Conservation (phyloP, 1,140 invertebrate genomes). For the Zaprionus kolodkinae region DNA sequence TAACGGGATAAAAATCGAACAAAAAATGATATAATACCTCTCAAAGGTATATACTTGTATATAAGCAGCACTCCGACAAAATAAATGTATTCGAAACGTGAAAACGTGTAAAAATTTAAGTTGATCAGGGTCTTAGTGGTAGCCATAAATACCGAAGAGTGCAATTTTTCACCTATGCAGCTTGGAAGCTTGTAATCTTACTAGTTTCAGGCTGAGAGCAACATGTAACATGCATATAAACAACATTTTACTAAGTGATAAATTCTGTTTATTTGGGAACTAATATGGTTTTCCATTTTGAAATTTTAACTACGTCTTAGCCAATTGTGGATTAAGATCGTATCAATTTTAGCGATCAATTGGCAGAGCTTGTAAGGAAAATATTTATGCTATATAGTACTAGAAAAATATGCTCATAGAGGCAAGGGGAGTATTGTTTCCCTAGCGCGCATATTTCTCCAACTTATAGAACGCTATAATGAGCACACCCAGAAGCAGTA, state of each 20-base stretch:
- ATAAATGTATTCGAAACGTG: constrained; percentile 66
- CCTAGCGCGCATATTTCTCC: constrained; percentile 38
- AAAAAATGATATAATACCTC: constrained; percentile 59
- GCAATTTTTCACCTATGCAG: constrained; percentile 56
- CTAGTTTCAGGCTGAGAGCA: not conserved
- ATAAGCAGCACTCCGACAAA: constrained; percentile 57
- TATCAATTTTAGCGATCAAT: no score
- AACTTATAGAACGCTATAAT: constrained; percentile 60
- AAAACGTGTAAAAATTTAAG: constrained; percentile 78
- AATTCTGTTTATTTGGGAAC: constrained; percentile 67
- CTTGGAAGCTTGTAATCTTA: constrained; percentile 54
- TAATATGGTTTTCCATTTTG: constrained; percentile 51
- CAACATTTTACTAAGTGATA: constrained; percentile 77
- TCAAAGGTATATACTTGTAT: constrained; percentile 28
- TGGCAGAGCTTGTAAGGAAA: not conserved
- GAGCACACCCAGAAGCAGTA: constrained; percentile 55
- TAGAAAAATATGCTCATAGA: no score
- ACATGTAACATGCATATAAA: not conserved
- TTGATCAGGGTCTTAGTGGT: constrained; percentile 27
- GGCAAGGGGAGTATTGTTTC: no score
- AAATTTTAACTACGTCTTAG: constrained; percentile 32
- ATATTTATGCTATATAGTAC: not conserved
- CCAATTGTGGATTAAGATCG: constrained; percentile 51
- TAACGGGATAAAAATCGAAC: not conserved
- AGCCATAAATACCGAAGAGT: constrained; percentile 57